phyloP scores from a whole-genome alignment of 2,797 vertebrate genomes.

The Sitta carolinensis region DNA sequence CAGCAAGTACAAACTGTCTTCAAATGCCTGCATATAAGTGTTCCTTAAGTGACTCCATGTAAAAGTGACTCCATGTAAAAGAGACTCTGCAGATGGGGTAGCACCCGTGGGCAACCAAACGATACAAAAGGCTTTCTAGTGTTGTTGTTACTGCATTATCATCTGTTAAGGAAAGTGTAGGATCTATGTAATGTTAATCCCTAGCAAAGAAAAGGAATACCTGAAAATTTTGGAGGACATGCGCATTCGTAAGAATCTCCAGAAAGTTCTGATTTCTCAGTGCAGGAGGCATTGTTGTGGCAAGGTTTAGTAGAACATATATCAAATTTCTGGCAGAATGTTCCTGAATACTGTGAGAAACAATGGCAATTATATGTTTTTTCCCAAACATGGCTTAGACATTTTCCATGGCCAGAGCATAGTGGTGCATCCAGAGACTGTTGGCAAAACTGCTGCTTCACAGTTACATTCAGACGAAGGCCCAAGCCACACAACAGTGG shows the following conservation, averaged over 20 bases:
- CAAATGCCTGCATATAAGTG: neutral
- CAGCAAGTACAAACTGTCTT: neutral
- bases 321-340: slow-evolving; percentile 82
- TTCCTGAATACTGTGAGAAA: slow-evolving; percentile 77
- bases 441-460: slow-evolving; percentile 81
- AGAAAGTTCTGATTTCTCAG: slow-evolving; percentile 59
- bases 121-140: neutral
- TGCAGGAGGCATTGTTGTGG: slow-evolving; percentile 79
- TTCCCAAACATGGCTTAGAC: slow-evolving; percentile 78
- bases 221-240: slow-evolving; percentile 81
- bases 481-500: slow-evolving; percentile 76
- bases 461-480: slow-evolving; percentile 80
- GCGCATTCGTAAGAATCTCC: slow-evolving; percentile 76
- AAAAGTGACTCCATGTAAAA: neutral
- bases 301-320: slow-evolving; percentile 79
- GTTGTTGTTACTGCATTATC: neutral
- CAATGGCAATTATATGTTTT: slow-evolving; percentile 80
- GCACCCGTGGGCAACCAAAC: neutral
- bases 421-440: slow-evolving; percentile 72
- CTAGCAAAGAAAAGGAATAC: slow-evolving; percentile 58
- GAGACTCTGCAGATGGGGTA: neutral
- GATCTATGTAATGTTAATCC: neutral
- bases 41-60: neutral
- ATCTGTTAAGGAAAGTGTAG: neutral
- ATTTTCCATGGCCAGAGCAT: slow-evolving; percentile 84